A percentile compares a stretch with the other conserved stretches of the same genome.
Evolutionary conservation across 2,797 vertebrate species (phyloP).

Genomic region (Thamnophis elegans): DNA sequence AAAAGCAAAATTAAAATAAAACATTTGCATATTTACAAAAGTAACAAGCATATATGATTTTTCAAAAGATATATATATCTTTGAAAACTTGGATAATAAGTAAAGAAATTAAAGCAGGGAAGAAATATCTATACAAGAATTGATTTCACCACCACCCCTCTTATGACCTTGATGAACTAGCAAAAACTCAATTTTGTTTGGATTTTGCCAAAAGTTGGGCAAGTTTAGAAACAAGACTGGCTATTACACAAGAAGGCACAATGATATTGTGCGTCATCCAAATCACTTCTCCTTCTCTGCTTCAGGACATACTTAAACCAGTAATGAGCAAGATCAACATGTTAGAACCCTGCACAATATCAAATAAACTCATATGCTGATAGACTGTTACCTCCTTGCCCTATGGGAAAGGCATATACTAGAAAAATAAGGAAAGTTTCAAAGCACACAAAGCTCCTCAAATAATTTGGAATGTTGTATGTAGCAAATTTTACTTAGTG

Average conservation of each 20-base stretch:
- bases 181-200: background rate
- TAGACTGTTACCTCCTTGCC: background rate
- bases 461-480: background rate
- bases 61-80: background rate
- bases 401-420: background rate
- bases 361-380: background rate
- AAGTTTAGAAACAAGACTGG: background rate
- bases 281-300: background rate
- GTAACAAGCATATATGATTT: background rate
- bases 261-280: background rate
- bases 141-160: background rate
- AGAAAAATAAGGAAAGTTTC: background rate
- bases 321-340: background rate
- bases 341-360: background rate
- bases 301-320: background rate
- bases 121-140: background rate
- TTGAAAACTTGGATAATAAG: background rate
- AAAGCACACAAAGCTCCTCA: background rate
- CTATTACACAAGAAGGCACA: background rate
- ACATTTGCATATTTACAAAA: background rate
- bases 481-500: background rate
- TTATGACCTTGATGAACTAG: background rate
- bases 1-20: background rate
- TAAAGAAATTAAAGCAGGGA: background rate
- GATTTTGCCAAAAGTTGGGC: constrained; percentile 1